Base-by-base conservation (phyloP, 2,888 invertebrate genomes). In the Metacarcinus magister region DNA sequence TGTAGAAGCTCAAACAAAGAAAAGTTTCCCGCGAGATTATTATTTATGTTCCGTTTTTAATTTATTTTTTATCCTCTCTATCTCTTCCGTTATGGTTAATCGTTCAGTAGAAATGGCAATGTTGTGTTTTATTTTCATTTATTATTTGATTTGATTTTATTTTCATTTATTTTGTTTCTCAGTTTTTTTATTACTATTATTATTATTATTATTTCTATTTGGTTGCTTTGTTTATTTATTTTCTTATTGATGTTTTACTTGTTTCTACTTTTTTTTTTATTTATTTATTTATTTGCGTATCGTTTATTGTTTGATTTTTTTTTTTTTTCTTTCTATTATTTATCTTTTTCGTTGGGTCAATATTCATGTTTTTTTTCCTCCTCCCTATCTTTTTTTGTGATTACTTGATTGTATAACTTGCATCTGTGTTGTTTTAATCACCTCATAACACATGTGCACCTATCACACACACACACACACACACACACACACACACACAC, bases 361-460 rank as follows among this genome's bases (percentile, higher is more conserved):
- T 75, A n/a, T n/a, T 67, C 2, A n/a, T 23, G 23, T 3, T 23
- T 67, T 67, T 23, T 67, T 67, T 4, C n/a, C n/a, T 75, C n/a
- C 10, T 75, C 23, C 19, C 23, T 60, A 19, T 75, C 28, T 7
- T 75, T 67, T 67, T 82, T 32, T 1, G 54, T 67, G 67, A 19
- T 23, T 5, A 16, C 67, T 82, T 39, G 10, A 87, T 87, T 13
- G 2, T 87, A 39, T 87, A 87, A 39, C 87, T 39, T 39, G 87
- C 87, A 87, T 39, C 39, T 87, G 87, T 87, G 87, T 87, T 87
- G n/a, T 39, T 32, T 39, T 87, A 87, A 87, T 87, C 39, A 87
- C 39, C 87, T 39, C 87, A 32, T 43, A 10, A 48, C 90, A 7
- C 43, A 5, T 48, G n/a, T 19, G 7, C n/a, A 46, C 0, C 0